Evolutionary conservation across 2,888 invertebrate species (phyloP).

Genomic region (Leucoma salicis): DNA sequence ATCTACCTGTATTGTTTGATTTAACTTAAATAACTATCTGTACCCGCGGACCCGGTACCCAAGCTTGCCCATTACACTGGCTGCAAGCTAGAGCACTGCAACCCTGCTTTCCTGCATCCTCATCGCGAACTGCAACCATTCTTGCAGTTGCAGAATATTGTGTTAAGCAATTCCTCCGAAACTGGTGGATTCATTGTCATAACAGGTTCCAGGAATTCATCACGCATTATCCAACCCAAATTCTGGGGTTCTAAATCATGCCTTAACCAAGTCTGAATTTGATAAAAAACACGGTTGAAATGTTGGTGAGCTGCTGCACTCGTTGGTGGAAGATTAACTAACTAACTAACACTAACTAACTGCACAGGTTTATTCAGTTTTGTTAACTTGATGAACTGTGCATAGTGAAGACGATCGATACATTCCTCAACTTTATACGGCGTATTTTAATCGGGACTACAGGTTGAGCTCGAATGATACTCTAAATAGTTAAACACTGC

Average conservation of each 20-base stretch:
- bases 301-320: constrained; percentile 32
- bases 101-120: constrained; percentile 24
- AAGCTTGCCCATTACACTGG: no score
- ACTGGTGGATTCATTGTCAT: constrained; percentile 2
- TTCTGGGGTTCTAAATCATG: background rate
- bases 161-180: constrained; percentile 23
- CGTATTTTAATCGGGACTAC: no score
- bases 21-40: no score
- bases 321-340: constrained; percentile 40
- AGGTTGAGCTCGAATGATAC: no score
- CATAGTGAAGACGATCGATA: no score
- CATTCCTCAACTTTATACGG: no score
- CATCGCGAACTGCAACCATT: constrained; percentile 11
- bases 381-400: constrained; percentile 10
- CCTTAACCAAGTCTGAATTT: constrained; percentile 4
- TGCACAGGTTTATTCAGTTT: constrained; percentile 44
- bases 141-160: constrained; percentile 28
- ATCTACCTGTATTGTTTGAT: no score
- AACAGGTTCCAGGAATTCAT: constrained; percentile 41
- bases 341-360: constrained; percentile 24
- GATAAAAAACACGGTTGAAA: background rate
- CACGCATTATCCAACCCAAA: constrained; percentile 34
- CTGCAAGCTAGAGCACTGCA: constrained; percentile 31
- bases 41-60: no score
- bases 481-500: no score